These are phyloP conservation scores for Xenopus laevis DNA, from an alignment of 2,113 vertebrate genomes.

Conservation along the genomic window DNA sequence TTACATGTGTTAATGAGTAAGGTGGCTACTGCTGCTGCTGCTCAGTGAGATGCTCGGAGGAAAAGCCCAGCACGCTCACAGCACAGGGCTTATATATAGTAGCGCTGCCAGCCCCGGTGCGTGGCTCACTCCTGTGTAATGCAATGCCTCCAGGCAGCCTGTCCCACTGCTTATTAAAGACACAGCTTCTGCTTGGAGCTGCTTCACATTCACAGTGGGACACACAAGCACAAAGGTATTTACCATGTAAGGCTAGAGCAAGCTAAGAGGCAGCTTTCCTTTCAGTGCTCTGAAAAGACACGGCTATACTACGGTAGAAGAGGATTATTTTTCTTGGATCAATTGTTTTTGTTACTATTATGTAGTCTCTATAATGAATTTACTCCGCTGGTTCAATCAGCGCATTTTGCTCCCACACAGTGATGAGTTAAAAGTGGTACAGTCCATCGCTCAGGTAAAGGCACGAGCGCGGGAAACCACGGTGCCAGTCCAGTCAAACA, in stretches of 20 bases:
- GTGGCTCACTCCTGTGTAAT: constrained; percentile 33
- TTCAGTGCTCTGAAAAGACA: too few relatives aligned
- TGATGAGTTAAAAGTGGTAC: too few relatives aligned
- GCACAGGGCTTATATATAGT: constrained; percentile 32
- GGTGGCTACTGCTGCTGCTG: constrained; percentile 2
- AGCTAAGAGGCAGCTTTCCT: too few relatives aligned
- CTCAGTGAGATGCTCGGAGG: constrained; percentile 13
- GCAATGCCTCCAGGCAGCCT: constrained; percentile 35
- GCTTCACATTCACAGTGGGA: constrained; percentile 14
- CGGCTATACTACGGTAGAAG: too few relatives aligned
- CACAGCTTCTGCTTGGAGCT: constrained; percentile 23
- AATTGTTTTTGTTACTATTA: too few relatives aligned
- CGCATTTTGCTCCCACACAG: too few relatives aligned
- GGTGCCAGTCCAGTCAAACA: too few relatives aligned
- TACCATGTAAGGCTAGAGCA: constrained; percentile 29
- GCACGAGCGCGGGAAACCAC: too few relatives aligned
- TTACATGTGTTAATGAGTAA: constrained; percentile 1
- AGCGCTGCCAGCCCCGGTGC: constrained; percentile 16
- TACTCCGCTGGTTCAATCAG: too few relatives aligned
- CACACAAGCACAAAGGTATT: constrained; percentile 17
- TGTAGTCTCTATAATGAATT: too few relatives aligned
- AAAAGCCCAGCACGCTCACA: neutral
- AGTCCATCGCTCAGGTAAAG: too few relatives aligned
- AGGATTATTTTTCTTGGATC: too few relatives aligned
- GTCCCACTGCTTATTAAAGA: constrained; percentile 28